These are phyloP conservation scores for Adelosebastes latens DNA, from an alignment of 2,797 vertebrate species.

Conservation along the genomic window DNA sequence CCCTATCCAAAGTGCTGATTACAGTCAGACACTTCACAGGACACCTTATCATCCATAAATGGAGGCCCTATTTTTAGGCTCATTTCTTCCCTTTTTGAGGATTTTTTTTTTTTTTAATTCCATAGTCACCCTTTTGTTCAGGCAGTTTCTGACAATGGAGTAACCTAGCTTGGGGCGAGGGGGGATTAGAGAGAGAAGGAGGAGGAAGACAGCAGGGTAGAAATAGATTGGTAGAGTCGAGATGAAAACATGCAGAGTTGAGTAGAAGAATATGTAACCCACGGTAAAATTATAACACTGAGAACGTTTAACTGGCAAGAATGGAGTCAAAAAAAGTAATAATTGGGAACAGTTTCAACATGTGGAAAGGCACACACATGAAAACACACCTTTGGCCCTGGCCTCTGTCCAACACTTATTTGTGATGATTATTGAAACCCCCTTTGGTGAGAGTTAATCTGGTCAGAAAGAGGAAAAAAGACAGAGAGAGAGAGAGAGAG, in stretches of 20 bases:
- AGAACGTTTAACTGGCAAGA: not conserved
- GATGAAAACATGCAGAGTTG: constrained; percentile 14
- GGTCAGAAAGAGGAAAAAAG: constrained; percentile 15
- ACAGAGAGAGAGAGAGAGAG: not conserved
- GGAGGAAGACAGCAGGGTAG: not conserved
- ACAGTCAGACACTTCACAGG: constrained; percentile 56
- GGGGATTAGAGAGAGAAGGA: constrained; percentile 16
- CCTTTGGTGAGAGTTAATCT: constrained; percentile 24
- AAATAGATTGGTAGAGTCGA: not conserved
- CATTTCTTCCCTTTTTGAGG: constrained; percentile 4
- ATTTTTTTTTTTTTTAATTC: constrained; percentile 1
- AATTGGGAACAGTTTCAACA: not conserved
- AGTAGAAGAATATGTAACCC: not conserved
- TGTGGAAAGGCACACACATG: not conserved
- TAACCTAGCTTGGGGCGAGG: constrained; percentile 4
- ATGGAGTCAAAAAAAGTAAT: not conserved
- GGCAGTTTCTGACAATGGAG: constrained; percentile 20
- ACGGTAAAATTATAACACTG: not conserved
- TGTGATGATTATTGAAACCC: constrained; percentile 30
- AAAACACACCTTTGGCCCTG: not conserved
- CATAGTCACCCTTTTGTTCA: constrained; percentile 22
- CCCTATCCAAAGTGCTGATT: constrained; percentile 56
- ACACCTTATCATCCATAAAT: constrained; percentile 56
- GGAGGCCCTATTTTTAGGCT: constrained; percentile 45
- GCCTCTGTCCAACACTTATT: constrained; percentile 7